Percentiles rank a stretch among this genome's conserved stretches.
phyloP scores from a whole-genome alignment of 1,140 invertebrate species.

The Euwallacea fornicatus region DNA sequence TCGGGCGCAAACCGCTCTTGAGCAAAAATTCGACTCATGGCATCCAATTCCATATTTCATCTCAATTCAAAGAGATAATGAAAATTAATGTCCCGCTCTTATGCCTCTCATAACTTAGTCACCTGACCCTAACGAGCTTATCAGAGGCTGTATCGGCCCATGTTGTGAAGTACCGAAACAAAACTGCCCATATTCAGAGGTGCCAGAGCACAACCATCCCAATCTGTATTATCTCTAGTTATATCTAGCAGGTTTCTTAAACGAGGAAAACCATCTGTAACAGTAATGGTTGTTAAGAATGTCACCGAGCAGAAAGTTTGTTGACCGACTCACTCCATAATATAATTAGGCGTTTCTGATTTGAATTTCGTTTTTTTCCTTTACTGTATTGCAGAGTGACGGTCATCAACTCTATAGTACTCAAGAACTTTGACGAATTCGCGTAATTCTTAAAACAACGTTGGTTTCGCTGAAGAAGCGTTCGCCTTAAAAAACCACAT shows the following conservation, averaged over 20 bases:
- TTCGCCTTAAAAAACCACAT: not conserved
- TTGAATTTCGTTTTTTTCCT: not conserved
- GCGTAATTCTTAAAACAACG: not conserved
- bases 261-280: slow-evolving; percentile 11
- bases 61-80: too few species aligned
- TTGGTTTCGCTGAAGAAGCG: not conserved
- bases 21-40: too few species aligned
- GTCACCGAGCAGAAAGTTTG: slow-evolving; percentile 9
- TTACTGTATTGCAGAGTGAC: not conserved
- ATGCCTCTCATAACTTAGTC: not conserved
- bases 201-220: not conserved
- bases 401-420: too few species aligned
- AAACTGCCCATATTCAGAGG: not conserved
- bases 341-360: not conserved
- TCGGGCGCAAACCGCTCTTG: too few species aligned
- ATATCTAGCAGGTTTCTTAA: slow-evolving; percentile 4
- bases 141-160: not conserved
- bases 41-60: too few species aligned
- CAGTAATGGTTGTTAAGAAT: slow-evolving; percentile 12
- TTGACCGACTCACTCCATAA: slow-evolving; percentile 3
- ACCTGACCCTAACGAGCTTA: not conserved
- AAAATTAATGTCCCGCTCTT: too few species aligned
- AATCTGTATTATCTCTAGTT: slow-evolving; percentile 1
- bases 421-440: too few species aligned
- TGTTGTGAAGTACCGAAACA: not conserved